These are phyloP conservation scores for Varanus salvator DNA, from an alignment of 2,113 vertebrate species.

Conservation along the genomic window DNA sequence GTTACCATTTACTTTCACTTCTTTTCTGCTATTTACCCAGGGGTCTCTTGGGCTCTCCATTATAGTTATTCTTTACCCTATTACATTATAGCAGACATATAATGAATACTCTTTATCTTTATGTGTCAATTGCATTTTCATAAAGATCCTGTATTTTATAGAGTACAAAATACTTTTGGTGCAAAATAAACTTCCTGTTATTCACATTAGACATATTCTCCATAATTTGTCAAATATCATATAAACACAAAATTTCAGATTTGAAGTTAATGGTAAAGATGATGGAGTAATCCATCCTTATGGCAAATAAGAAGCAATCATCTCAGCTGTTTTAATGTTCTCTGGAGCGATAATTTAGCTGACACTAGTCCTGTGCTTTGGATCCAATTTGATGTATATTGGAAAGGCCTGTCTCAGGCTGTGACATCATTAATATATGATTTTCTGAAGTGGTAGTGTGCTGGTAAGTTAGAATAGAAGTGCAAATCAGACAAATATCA, in stretches of 20 bases:
- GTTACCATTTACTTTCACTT: neutral
- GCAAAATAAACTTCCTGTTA: neutral
- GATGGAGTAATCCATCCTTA: neutral
- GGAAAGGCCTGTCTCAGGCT: slow-evolving; percentile 39
- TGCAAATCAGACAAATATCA: slow-evolving; percentile 31
- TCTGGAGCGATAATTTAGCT: slow-evolving; percentile 32
- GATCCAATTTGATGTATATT: slow-evolving; percentile 44
- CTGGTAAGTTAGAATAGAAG: slow-evolving; percentile 52
- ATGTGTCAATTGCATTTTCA: neutral
- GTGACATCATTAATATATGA: slow-evolving; percentile 32
- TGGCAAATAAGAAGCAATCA: slow-evolving; percentile 18
- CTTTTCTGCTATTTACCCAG: neutral
- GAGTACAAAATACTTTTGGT: slow-evolving; percentile 2
- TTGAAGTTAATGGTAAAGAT: slow-evolving; percentile 20
- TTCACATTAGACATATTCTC: neutral
- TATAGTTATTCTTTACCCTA: neutral
- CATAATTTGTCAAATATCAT: neutral
- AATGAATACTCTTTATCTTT: slow-evolving; percentile 12
- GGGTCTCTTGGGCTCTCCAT: neutral
- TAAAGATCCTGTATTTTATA: neutral
- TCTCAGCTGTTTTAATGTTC: neutral
- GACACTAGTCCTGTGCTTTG: slow-evolving; percentile 7
- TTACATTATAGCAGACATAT: neutral
- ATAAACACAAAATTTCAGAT: neutral
- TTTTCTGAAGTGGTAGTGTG: slow-evolving; percentile 52